Percentiles rank a stretch among this genome's conserved stretches.
Evolutionary conservation across 2,797 vertebrate genomes (phyloP).

Genomic region (Hemitrygon akajei): DNA sequence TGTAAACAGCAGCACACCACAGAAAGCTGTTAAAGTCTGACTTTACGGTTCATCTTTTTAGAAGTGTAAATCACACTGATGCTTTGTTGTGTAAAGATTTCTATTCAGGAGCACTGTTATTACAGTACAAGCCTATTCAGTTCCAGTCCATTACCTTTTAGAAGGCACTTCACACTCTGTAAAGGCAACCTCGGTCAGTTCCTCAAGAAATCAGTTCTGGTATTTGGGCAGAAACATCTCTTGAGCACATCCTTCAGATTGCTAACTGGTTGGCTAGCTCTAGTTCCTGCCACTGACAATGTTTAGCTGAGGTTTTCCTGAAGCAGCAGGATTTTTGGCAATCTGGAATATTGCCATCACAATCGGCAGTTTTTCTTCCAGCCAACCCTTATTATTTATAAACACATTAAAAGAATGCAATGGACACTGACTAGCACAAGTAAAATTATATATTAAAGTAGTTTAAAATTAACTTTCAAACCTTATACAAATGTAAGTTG

Average conservation of each 20-base stretch:
- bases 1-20: constrained; percentile 31
- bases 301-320: background rate
- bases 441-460: background rate
- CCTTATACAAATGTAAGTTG: background rate
- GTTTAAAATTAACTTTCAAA: background rate
- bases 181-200: constrained; percentile 30
- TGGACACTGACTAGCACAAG: background rate
- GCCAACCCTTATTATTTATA: background rate
- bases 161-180: constrained; percentile 25
- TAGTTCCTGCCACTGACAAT: background rate
- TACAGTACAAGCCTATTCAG: constrained; percentile 22
- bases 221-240: constrained; percentile 27
- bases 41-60: constrained; percentile 28
- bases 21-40: constrained; percentile 5
- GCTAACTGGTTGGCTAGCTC: background rate
- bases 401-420: background rate
- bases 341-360: background rate
- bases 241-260: background rate
- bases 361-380: background rate
- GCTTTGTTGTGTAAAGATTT: constrained; percentile 18
- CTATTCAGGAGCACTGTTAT: constrained; percentile 23
- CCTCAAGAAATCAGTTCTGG: constrained; percentile 29
- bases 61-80: constrained; percentile 7
- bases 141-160: constrained; percentile 29
- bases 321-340: no score